phyloP scores from a whole-genome alignment of 64 coral and sea anemone species.

The Stichodactyla mertensii region DNA sequence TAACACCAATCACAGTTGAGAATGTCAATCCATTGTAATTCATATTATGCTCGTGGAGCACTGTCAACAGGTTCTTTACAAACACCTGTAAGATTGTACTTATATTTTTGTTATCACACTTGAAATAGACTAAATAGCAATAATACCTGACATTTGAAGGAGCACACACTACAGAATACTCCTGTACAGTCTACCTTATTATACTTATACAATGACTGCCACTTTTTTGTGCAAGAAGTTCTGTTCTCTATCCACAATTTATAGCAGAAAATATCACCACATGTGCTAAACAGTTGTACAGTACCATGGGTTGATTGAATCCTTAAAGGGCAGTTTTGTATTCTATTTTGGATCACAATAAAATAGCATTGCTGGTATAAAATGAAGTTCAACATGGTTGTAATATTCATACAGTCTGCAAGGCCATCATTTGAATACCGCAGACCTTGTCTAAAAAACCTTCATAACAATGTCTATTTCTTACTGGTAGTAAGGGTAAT shows the following conservation, averaged over 20 bases:
- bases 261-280: not conserved
- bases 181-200: not conserved
- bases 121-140: not conserved
- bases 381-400: not conserved
- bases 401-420: not conserved
- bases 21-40: not conserved
- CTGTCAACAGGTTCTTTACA: not conserved
- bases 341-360: not conserved
- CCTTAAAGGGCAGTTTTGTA: not conserved
- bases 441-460: not conserved
- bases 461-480: not conserved
- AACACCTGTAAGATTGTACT: not conserved
- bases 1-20: not conserved
- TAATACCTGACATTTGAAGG: not conserved
- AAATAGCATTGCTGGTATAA: not conserved
- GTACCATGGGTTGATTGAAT: not conserved
- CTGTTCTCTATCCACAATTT: not conserved
- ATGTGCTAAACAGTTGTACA: not conserved
- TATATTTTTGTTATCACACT: not conserved
- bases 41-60: not conserved
- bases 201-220: not conserved
- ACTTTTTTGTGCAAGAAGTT: not conserved
- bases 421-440: not conserved
- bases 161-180: not conserved
- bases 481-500: not conserved